Percentiles rank a stretch among this genome's conserved stretches.
Conservation (phyloP, 2,113 vertebrate species). For the Sebastes fasciatus region DNA sequence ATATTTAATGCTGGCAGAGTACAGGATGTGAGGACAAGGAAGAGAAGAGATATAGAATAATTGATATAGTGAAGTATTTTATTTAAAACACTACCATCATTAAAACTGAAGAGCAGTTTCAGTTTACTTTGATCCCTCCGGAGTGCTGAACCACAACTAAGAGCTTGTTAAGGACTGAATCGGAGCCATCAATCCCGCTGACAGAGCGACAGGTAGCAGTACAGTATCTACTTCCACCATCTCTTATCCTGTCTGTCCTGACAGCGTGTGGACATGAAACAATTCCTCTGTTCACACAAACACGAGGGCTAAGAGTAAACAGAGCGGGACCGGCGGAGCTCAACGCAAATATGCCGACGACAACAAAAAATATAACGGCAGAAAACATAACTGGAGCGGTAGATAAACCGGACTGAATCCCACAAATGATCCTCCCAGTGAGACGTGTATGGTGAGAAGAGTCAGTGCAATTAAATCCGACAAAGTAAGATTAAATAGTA, state of each 20-base stretch:
- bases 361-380: background rate
- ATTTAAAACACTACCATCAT: background rate
- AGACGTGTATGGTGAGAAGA: background rate
- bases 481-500: background rate
- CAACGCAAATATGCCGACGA: slow-evolving; percentile 15
- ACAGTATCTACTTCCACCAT: slow-evolving; percentile 30
- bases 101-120: background rate
- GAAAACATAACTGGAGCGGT: background rate
- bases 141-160: background rate
- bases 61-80: background rate
- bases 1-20: background rate
- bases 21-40: background rate
- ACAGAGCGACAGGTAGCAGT: slow-evolving; percentile 7
- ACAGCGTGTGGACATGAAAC: slow-evolving; percentile 27
- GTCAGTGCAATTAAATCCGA: background rate
- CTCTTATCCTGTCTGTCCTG: slow-evolving; percentile 27
- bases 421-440: background rate
- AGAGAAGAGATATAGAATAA: too few relatives aligned
- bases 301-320: slow-evolving; percentile 23
- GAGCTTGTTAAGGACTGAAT: slow-evolving; percentile 3
- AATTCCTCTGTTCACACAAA: slow-evolving; percentile 22
- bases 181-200: background rate
- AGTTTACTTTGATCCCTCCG: background rate
- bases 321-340: slow-evolving; percentile 10
- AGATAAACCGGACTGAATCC: too few relatives aligned